A percentile compares a stretch with the other conserved stretches of the same genome.
These are phyloP conservation scores for Cerastis leucographa DNA, from an alignment of 2,888 invertebrate species.

Conservation along the genomic window DNA sequence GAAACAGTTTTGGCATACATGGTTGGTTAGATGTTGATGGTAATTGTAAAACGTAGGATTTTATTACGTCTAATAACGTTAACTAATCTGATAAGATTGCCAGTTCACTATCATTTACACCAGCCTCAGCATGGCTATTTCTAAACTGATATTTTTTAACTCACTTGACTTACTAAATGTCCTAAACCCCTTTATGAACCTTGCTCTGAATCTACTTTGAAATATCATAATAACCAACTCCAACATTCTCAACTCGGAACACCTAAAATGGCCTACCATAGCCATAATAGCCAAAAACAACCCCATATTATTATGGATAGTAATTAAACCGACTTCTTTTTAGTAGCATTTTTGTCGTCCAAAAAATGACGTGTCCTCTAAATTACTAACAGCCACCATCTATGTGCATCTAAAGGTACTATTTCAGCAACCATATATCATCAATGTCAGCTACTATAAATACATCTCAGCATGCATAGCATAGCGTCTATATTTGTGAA, in stretches of 20 bases:
- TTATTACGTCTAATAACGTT: slow-evolving; percentile 9
- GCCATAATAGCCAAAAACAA: not conserved
- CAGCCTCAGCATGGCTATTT: not conserved
- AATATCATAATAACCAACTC: not conserved
- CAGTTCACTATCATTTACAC: not conserved
- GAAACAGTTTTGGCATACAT: slow-evolving; percentile 29
- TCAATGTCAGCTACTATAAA: too few relatives aligned
- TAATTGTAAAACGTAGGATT: slow-evolving; percentile 5
- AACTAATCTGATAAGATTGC: not conserved
- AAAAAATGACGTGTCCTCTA: too few relatives aligned
- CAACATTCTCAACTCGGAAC: not conserved
- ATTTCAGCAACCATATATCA: too few relatives aligned
- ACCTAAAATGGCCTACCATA: not conserved
- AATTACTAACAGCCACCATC: too few relatives aligned
- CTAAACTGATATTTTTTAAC: not conserved
- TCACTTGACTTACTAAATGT: not conserved
- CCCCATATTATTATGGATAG: not conserved
- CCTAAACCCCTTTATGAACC: slow-evolving; percentile 1
- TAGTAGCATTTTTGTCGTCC: too few relatives aligned
- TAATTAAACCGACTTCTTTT: too few relatives aligned
- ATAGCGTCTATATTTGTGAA: too few relatives aligned
- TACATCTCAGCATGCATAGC: too few relatives aligned
- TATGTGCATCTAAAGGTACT: too few relatives aligned
- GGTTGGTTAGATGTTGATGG: slow-evolving; percentile 31
- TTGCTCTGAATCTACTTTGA: not conserved